Conservation (phyloP, 2,888 invertebrate genomes). For the Physocephala rufipes region DNA sequence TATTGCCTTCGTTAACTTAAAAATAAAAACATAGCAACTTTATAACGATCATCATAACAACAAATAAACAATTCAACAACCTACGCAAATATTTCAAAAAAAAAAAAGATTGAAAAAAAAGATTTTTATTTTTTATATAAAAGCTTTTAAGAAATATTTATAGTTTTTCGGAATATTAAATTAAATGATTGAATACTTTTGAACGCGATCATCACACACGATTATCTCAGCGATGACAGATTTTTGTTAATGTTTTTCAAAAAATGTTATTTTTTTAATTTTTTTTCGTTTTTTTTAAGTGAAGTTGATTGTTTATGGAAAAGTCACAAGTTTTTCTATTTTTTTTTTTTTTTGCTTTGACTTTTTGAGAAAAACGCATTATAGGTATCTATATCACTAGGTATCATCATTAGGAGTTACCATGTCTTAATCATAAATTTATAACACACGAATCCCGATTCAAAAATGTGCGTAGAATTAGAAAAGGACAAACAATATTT, state of each 20-base stretch:
- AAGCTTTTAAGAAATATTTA: too few relatives aligned
- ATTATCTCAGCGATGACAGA: not conserved
- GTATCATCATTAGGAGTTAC: slow-evolving; percentile 37
- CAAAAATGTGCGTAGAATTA: not conserved
- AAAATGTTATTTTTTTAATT: not conserved
- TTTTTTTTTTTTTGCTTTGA: slow-evolving; percentile 21
- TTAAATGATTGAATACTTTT: too few relatives aligned
- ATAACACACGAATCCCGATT: not conserved
- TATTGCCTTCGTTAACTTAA: too few relatives aligned
- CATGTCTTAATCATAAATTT: slow-evolving; percentile 46
- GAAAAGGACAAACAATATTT: not conserved
- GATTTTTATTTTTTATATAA: not conserved
- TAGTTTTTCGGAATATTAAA: too few relatives aligned
- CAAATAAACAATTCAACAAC: too few relatives aligned
- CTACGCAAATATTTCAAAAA: too few relatives aligned
- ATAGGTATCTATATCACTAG: too few relatives aligned
- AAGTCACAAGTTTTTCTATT: slow-evolving; percentile 34
- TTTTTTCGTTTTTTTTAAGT: not conserved
- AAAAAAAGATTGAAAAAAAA: too few relatives aligned
- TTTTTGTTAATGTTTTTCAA: not conserved
- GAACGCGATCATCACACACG: too few relatives aligned
- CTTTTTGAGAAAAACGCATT: slow-evolving; percentile 3
- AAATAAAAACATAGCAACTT: too few relatives aligned
- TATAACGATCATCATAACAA: too few relatives aligned
- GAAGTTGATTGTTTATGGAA: not conserved